Base-by-base conservation (phyloP, 2,888 invertebrate genomes). In the Eledone cirrhosa region DNA sequence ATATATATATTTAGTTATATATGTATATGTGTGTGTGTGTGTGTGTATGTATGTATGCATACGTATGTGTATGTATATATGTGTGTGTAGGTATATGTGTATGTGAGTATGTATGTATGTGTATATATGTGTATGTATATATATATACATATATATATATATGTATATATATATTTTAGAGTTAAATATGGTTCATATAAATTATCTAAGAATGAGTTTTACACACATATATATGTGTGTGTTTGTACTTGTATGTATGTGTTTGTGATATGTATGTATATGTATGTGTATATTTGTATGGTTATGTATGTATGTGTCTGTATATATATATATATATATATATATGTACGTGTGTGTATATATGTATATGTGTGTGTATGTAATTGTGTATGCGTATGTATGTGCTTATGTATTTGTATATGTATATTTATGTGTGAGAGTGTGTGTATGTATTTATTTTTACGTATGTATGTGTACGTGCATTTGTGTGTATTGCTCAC, bases 271-370 rank as follows among this genome's bases (percentile, higher is more conserved):
- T 16, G 53, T 19, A 13, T 13, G 19, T 16, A 16, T 53, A 53
- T 53, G 53, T 13, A 53, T 53, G 53, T 19, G 19, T 53, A 19
- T 53, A 53, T 53, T 16, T 53, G 19, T 53, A 53, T 53, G 19
- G 13, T 16, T 53, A 53, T 53, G 19, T 53, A 53, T 53, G 19
- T 53, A 53, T 53, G 19, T 53, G 19, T 53, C 13, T 53, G 19
- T 53, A 53, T 53, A 53, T 53, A 53, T 53, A 53, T 53, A 53
- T 53, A 53, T 53, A 53, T 53, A 53, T 53, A 53, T 53, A 53
- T 53, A 53, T 53, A 53, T 53, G n/a, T n/a, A n/a, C n/a, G n/a
- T n/a, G n/a, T n/a, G n/a, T n/a, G n/a, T n/a, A n/a, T n/a, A n/a
- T n/a, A n/a, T n/a, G n/a, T n/a, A n/a, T n/a, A n/a, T n/a, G n/a